Percentiles rank a stretch among this genome's conserved stretches.
Conservation (phyloP, 2,113 vertebrate species). For the Irena cyanogastra region DNA sequence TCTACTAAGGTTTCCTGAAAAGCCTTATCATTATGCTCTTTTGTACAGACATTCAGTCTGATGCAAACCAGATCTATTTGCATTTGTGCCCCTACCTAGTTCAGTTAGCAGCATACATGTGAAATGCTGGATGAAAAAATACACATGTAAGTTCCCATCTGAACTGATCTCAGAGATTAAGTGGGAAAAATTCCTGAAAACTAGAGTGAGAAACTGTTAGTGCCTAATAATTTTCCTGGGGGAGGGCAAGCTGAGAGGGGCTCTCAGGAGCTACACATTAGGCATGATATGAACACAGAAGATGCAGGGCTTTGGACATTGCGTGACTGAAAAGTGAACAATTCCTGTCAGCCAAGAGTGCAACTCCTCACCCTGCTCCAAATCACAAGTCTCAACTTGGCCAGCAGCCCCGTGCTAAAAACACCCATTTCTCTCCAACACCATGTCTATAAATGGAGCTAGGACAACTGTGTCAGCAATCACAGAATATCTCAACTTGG, state of each 20-base stretch:
- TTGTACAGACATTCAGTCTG: background rate
- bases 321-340: background rate
- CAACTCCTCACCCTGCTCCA: background rate
- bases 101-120: background rate
- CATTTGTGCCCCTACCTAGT: background rate
- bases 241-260: background rate
- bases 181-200: background rate
- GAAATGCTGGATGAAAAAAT: background rate
- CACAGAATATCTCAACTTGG: background rate
- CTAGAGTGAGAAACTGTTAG: background rate
- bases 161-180: background rate
- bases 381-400: background rate
- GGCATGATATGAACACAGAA: accelerated
- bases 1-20: background rate
- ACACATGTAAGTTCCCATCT: background rate
- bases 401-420: background rate
- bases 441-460: background rate
- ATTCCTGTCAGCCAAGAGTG: background rate
- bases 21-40: background rate
- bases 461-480: background rate
- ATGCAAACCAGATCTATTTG: background rate
- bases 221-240: background rate
- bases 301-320: accelerated
- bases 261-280: background rate
- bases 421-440: background rate